Evolutionary conservation across 2,888 invertebrate species (phyloP).

Genomic region (Neocrepidodera transversa): DNA sequence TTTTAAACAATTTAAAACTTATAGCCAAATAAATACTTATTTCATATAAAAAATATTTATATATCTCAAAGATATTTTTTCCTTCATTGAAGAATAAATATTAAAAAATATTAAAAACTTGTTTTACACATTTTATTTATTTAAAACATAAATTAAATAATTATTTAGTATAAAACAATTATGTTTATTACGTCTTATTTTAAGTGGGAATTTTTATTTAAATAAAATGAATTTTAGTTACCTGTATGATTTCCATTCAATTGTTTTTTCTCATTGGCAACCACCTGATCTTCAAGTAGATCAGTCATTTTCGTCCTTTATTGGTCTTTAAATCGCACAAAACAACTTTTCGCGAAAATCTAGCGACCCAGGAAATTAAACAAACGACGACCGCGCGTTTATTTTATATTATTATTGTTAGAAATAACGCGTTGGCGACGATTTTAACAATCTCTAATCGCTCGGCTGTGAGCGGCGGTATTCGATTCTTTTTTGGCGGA

Average conservation of each 20-base stretch:
- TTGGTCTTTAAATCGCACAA: constrained; percentile 1
- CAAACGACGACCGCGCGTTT: constrained; percentile 29
- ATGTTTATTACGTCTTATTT: too few relatives aligned
- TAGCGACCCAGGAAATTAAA: constrained; percentile 23
- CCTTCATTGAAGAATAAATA: too few relatives aligned
- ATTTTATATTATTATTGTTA: constrained; percentile 35
- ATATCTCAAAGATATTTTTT: too few relatives aligned
- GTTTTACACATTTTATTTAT: too few relatives aligned
- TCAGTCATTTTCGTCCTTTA: constrained; percentile 33
- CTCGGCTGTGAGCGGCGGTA: constrained; percentile 24
- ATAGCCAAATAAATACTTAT: too few relatives aligned
- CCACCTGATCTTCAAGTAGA: constrained; percentile 33
- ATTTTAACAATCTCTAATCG: constrained; percentile 14
- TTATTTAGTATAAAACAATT: too few relatives aligned
- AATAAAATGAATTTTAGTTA: too few relatives aligned
- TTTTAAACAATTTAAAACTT: too few relatives aligned
- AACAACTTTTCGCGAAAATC: constrained; percentile 24
- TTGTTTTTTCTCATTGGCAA: constrained; percentile 26
- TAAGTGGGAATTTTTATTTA: too few relatives aligned
- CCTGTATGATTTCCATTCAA: constrained; percentile 30
- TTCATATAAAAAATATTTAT: too few relatives aligned
- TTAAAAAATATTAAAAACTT: too few relatives aligned
- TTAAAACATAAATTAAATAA: too few relatives aligned
- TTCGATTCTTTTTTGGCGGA: constrained; percentile 30
- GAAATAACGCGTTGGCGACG: constrained; percentile 17